Percentiles rank a stretch among this genome's conserved stretches.
These are phyloP conservation scores for Aplysia californica DNA, from an alignment of 1,140 invertebrate species.

Conservation along the genomic window DNA sequence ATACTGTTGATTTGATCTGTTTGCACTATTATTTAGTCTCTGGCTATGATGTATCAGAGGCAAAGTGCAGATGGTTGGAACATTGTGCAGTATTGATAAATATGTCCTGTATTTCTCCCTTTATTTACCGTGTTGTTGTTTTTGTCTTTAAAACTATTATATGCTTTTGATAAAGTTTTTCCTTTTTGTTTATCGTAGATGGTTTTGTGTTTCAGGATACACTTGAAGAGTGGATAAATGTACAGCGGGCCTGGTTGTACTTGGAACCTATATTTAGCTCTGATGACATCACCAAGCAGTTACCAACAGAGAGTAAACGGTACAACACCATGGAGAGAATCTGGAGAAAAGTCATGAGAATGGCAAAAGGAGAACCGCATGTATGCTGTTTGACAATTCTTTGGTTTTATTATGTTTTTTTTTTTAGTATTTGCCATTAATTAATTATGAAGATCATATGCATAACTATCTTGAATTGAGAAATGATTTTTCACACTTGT, in stretches of 20 bases:
- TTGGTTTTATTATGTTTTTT: not conserved
- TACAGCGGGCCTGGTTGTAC: slow-evolving; percentile 76
- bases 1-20: no score
- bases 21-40: no score
- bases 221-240: slow-evolving; percentile 78
- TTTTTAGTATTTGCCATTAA: not conserved
- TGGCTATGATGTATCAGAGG: no score
- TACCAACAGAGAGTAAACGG: slow-evolving; percentile 80
- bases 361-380: slow-evolving; percentile 65
- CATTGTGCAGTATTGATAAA: no score
- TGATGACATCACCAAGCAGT: slow-evolving; percentile 72
- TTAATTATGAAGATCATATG: not conserved
- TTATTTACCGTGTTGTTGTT: no score
- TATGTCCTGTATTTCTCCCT: no score
- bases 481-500: not conserved
- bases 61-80: no score
- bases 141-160: no score
- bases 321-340: slow-evolving; percentile 81
- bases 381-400: not conserved
- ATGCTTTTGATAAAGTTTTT: no score
- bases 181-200: no score
- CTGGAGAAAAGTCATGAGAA: slow-evolving; percentile 80
- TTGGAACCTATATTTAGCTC: slow-evolving; percentile 69
- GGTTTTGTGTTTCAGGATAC: slow-evolving; percentile 76
- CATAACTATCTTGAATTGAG: not conserved